Conservation (phyloP, 1,140 invertebrate genomes). For the Macrocentrus cingulum region DNA sequence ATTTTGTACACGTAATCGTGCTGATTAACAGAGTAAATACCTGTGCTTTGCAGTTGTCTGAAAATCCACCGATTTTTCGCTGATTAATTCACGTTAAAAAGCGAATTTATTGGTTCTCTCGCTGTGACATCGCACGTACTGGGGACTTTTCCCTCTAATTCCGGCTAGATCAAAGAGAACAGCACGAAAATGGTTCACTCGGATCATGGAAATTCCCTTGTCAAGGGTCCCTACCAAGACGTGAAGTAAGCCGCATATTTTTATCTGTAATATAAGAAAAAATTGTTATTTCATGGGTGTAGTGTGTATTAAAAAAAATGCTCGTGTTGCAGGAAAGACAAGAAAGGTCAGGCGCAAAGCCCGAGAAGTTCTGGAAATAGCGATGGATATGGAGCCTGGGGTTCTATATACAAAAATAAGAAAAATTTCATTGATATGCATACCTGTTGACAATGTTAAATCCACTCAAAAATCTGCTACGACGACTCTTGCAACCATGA, state of each 20-base stretch:
- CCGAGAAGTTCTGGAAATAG: slow-evolving; percentile 42
- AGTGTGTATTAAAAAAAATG: background rate
- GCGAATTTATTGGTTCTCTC: no score
- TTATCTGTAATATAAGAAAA: background rate
- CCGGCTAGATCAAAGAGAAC: background rate
- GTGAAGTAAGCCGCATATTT: slow-evolving; percentile 39
- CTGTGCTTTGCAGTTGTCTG: slow-evolving; percentile 6
- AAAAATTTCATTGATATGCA: slow-evolving; percentile 72
- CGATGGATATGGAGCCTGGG: slow-evolving; percentile 68
- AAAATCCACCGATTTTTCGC: no score
- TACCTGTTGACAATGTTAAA: slow-evolving; percentile 64
- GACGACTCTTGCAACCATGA: no score
- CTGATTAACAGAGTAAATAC: background rate
- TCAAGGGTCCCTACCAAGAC: slow-evolving; percentile 43
- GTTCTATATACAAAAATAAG: slow-evolving; percentile 71
- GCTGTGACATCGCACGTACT: no score
- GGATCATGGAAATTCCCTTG: slow-evolving; percentile 27
- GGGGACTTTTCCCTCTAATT: background rate
- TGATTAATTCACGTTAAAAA: no score
- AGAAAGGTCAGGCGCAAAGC: no score
- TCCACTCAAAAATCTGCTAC: no score
- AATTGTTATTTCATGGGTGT: background rate
- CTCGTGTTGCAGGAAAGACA: slow-evolving; percentile 54
- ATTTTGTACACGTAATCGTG: background rate
- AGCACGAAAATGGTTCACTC: slow-evolving; percentile 42